phyloP scores from a whole-genome alignment of 2,797 vertebrate species.

The Phaenicophaeus curvirostris region DNA sequence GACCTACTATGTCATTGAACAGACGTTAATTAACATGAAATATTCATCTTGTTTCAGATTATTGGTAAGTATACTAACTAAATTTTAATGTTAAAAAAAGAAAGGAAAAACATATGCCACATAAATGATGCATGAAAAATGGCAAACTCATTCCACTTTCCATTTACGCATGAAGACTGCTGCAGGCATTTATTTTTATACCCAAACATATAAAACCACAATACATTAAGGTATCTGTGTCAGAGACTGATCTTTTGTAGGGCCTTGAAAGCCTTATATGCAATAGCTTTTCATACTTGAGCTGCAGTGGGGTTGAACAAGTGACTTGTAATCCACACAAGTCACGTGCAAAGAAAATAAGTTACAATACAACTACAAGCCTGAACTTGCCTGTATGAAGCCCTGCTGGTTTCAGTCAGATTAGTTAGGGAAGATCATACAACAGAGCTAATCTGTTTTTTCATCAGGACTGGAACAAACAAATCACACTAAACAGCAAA shows the following conservation, averaged over 20 bases:
- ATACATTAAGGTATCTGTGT: neutral
- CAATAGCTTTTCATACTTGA: neutral
- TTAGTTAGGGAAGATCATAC: neutral
- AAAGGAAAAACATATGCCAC: constrained; percentile 2
- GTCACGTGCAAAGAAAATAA: neutral
- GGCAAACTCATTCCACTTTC: neutral
- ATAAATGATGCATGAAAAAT: constrained; percentile 53
- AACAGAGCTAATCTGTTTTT: neutral
- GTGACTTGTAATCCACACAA: neutral
- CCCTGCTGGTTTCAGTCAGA: constrained; percentile 9
- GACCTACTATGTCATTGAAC: neutral
- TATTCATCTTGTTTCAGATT: constrained; percentile 28
- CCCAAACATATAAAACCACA: neutral
- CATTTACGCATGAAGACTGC: neutral
- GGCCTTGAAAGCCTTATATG: neutral
- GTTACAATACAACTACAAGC: neutral
- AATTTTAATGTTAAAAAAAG: constrained; percentile 15
- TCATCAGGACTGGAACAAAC: neutral
- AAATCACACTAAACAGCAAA: neutral
- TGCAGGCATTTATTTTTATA: neutral
- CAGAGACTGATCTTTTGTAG: neutral
- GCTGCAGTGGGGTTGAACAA: neutral
- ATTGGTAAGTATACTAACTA: constrained; percentile 13
- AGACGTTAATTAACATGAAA: constrained; percentile 15
- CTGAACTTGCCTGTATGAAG: constrained; percentile 1